Percentiles rank a stretch among this genome's conserved stretches.
These are phyloP conservation scores for Cetonia aurata DNA, from an alignment of 2,888 invertebrate genomes.

Conservation along the genomic window DNA sequence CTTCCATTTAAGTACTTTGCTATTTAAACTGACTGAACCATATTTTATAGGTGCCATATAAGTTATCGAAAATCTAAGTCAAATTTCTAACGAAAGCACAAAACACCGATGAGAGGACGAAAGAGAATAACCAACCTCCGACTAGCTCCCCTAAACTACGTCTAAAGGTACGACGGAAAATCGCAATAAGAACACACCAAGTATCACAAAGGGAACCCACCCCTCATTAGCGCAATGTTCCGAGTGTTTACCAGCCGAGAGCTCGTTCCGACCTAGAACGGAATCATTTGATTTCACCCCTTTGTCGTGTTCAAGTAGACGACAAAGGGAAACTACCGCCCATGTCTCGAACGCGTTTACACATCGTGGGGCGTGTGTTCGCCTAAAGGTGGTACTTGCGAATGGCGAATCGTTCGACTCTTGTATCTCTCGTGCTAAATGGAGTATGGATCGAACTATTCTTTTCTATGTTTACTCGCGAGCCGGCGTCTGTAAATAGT, in stretches of 20 bases:
- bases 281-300: constrained; percentile 9
- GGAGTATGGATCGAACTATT: neutral
- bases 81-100: neutral
- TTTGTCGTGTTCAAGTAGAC: neutral
- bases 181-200: constrained; percentile 1
- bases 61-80: neutral
- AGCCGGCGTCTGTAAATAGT: no score
- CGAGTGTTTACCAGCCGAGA: constrained; percentile 3
- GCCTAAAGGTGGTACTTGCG: neutral
- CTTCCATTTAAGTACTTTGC: neutral
- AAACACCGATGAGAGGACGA: neutral
- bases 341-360: neutral
- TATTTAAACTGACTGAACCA: neutral
- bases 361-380: neutral
- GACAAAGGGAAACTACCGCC: neutral
- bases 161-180: neutral
- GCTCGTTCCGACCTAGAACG: neutral
- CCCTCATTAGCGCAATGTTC: constrained; percentile 9
- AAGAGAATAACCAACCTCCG: neutral
- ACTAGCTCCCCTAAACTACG: neutral
- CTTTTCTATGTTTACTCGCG: no score
- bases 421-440: neutral
- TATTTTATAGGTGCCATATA: neutral
- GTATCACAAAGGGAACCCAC: constrained; percentile 6
- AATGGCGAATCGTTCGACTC: neutral